A percentile compares a stretch with the other conserved stretches of the same genome.
Conservation (phyloP, 2,797 vertebrate species). For the Microtus obscurus region DNA sequence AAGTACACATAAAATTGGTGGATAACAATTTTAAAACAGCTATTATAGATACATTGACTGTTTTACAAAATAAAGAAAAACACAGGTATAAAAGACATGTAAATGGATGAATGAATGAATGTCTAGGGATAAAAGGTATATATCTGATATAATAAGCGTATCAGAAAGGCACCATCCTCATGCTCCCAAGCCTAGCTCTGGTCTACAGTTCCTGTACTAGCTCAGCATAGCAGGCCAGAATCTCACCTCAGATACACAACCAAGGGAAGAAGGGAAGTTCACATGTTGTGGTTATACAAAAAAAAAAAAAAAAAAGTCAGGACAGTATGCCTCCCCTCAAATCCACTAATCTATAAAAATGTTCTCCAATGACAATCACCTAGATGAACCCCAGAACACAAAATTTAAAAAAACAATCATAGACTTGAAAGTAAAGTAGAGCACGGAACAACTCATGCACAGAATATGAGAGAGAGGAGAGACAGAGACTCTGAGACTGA, state of each 20-base stretch:
- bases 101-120: background rate
- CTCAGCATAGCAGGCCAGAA: background rate
- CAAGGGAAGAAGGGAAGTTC: background rate
- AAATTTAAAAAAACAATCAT: background rate
- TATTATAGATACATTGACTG: constrained; percentile 16
- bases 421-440: background rate
- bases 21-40: constrained; percentile 16
- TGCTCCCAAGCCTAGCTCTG: background rate
- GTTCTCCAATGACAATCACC: background rate
- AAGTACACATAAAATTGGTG: background rate
- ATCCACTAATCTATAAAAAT: background rate
- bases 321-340: background rate
- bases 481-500: background rate
- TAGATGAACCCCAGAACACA: background rate
- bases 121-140: background rate
- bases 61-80: background rate
- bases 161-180: background rate
- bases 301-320: background rate
- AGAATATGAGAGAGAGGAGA: background rate
- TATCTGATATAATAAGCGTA: background rate
- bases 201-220: background rate
- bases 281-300: background rate
- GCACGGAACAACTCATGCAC: background rate
- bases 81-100: background rate
- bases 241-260: background rate